Conservation (phyloP, 2,888 invertebrate genomes). For the Boloria euphrosyne region DNA sequence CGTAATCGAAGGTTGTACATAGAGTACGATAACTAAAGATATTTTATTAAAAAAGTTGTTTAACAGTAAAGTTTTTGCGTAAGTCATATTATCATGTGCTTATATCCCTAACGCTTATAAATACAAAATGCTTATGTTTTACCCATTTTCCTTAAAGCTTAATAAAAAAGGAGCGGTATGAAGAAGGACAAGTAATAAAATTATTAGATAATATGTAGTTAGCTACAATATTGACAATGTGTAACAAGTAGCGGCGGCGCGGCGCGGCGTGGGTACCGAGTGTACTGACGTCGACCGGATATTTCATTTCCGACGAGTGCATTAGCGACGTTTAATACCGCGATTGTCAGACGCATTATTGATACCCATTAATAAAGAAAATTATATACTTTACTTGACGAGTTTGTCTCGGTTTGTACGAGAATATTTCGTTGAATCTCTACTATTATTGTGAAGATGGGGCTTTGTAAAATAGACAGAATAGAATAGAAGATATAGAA, state of each 20-base stretch:
- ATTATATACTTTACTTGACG: not conserved
- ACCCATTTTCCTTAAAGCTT: not conserved
- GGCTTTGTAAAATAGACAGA: too few species aligned
- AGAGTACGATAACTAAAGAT: too few species aligned
- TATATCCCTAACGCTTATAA: not conserved
- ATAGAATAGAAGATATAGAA: too few species aligned
- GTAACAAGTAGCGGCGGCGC: constrained; percentile 6
- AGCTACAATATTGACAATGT: constrained; percentile 1
- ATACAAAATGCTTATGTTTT: not conserved
- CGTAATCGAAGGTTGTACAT: not conserved
- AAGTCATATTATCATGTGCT: too few species aligned
- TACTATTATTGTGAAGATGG: too few species aligned
- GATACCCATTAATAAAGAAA: constrained; percentile 14
- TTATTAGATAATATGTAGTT: not conserved
- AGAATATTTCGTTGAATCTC: too few species aligned
- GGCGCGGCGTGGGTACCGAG: not conserved
- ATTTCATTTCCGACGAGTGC: constrained; percentile 56
- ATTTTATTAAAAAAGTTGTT: too few species aligned
- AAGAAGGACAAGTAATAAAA: not conserved
- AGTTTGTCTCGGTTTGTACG: not conserved
- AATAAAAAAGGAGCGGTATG: not conserved
- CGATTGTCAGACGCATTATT: constrained; percentile 22
- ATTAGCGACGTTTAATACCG: constrained; percentile 38
- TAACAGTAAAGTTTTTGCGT: not conserved
- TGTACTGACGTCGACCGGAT: constrained; percentile 47